phyloP scores from a whole-genome alignment of 2,888 invertebrate species.

The Agrotis segetum region DNA sequence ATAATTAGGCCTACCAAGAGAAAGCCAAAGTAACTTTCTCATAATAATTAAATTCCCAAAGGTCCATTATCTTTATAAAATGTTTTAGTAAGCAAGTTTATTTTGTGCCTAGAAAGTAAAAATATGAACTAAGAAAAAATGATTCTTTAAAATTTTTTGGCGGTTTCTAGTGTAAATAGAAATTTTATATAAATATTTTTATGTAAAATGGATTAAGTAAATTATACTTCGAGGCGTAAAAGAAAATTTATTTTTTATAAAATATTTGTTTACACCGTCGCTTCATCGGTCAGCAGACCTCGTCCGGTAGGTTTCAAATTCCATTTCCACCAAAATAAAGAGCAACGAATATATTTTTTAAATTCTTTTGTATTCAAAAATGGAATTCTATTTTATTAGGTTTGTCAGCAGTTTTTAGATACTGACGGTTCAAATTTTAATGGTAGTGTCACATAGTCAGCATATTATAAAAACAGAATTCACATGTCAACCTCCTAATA shows the following conservation, averaged over 20 bases:
- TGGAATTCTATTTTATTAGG: conserved; percentile 16
- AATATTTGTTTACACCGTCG: conserved; percentile 34
- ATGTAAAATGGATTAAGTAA: conserved; percentile 34
- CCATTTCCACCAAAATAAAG: neutral
- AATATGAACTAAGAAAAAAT: conserved; percentile 41
- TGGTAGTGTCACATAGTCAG: neutral
- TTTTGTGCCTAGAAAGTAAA: conserved; percentile 37
- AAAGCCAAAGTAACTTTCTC: conserved; percentile 36
- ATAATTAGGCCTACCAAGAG: conserved; percentile 36
- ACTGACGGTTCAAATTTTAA: conserved; percentile 10
- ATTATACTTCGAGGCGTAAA: conserved; percentile 30
- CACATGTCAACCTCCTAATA: neutral
- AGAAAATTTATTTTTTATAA: conserved; percentile 45
- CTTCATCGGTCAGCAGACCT: conserved; percentile 12
- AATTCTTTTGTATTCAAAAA: conserved; percentile 2
- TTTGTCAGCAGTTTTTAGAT: neutral
- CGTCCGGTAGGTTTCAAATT: conserved; percentile 6
- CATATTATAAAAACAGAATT: conserved; percentile 8
- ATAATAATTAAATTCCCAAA: conserved; percentile 53
- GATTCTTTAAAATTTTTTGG: conserved; percentile 37
- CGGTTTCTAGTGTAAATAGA: conserved; percentile 34
- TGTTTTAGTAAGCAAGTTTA: conserved; percentile 36
- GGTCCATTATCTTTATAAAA: conserved; percentile 38
- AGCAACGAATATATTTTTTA: neutral
- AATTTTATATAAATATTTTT: conserved; percentile 47